Evolutionary conservation across 2,797 vertebrate species (phyloP), one percentile per base, ranked within the genome.

Genomic region (Sebastes steindachneri): DNA sequence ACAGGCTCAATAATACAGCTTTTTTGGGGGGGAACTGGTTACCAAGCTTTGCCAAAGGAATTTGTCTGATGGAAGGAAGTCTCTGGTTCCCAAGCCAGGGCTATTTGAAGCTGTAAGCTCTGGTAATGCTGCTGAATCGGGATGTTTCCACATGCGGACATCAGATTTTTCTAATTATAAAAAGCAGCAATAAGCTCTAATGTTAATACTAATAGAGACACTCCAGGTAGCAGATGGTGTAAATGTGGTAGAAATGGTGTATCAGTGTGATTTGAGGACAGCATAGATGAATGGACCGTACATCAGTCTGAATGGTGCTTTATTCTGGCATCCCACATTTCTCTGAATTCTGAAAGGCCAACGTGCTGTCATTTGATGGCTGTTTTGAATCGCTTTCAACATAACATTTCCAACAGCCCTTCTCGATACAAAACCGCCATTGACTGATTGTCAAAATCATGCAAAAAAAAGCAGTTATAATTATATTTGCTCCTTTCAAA

Each of bases 401-500:
- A 57, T 45, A 65, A 63, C 55, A 75, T 79, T 75, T 68, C 70
- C 68, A 62, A 66, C 45, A 68, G 54, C 31, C 53, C 12, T 14
- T 80, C 57, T 80, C 64, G 14, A 8, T 26, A 35, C 26, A 77
- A 88, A 85, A 83, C 64, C 68, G 31, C 48, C 28, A n/a, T 26
- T 73, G 73, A 70, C 73, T 73, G 65, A 86, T 75, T 80, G 73
- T 87, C 62, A 82, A 80, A 76, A 41, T 80, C 82, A 75, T 73
- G 76, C 70, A 21, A 79, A 77, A 58, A 83, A 80, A 67, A 65
- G 25, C 25, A 48, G 51, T 23, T 73, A 65, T 82, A 77, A 83
- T 90, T 87, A 71, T 76, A 75, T 88, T 73, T 79, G 48, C 65
- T 83, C 59, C n/a, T 58, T 85, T 84, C 21, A 80, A 82, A 85